phyloP scores from a whole-genome alignment of 2,113 vertebrate species.

The Entelurus aequoreus region DNA sequence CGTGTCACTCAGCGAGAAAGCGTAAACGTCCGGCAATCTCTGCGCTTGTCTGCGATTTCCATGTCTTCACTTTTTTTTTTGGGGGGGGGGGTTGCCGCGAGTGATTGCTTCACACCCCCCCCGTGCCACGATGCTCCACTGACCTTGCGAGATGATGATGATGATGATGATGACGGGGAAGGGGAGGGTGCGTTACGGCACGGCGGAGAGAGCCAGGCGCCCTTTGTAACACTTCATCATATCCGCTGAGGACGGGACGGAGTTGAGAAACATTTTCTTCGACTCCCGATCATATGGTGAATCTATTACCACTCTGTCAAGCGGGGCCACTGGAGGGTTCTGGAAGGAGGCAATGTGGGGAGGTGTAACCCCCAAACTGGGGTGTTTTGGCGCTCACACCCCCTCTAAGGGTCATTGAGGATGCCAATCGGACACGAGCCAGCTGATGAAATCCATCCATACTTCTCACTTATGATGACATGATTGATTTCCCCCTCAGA shows the following conservation, averaged over 20 bases:
- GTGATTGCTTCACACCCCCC: constrained; percentile 65
- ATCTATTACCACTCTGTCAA: constrained; percentile 82
- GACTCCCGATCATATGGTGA: constrained; percentile 79
- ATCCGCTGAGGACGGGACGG: constrained; percentile 48
- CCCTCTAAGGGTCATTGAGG: constrained; percentile 69
- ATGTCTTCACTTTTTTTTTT: constrained; percentile 67
- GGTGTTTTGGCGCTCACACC: constrained; percentile 67
- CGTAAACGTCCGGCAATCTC: constrained; percentile 84
- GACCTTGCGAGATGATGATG: constrained; percentile 57
- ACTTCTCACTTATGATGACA: constrained; percentile 99
- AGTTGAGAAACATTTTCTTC: constrained; percentile 65
- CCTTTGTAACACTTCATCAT: constrained; percentile 68
- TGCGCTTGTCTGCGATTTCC: constrained; percentile 73
- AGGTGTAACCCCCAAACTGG: constrained; percentile 58
- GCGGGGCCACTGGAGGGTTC: constrained; percentile 70
- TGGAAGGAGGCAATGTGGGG: too few relatives aligned
- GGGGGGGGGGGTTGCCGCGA: too few relatives aligned
- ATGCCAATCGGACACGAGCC: constrained; percentile 81
- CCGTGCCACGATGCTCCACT: constrained; percentile 52
- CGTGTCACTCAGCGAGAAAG: constrained; percentile 76
- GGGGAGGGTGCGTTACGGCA: constrained; percentile 46
- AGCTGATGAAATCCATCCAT: constrained; percentile 97
- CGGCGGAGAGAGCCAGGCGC: constrained; percentile 45
- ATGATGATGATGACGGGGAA: neutral
- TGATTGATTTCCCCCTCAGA: constrained; percentile 99